Base-by-base conservation (phyloP, 2,113 vertebrate species). In the Salvelinus fontinalis region DNA sequence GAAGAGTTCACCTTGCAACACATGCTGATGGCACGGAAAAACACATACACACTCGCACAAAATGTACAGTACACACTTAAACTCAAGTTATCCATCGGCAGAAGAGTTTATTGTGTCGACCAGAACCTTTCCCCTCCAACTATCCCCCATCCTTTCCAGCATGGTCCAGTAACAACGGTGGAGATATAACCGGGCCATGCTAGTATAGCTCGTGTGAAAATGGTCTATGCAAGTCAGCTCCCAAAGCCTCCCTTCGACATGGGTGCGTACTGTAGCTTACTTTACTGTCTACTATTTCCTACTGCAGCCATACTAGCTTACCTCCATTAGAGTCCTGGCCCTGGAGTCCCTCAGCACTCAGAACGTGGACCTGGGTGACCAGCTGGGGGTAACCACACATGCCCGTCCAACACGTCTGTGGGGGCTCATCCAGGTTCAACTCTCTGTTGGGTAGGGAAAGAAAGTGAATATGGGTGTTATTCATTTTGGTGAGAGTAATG, bases 301-400 rank as follows among this genome's bases (percentile, higher is more conserved):
- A 44, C 39, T 44, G 51, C 5, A 54, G 13, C 3, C 51, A 1
- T 54, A 14, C 51, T 54, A 54, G 12, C 66, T 14, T 92, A 98
- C 96, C 94, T 94, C 94, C 93, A 13, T 95, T 86, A 26, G 94
- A 89, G 48, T 97, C 95, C 83, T 94, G 95, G 48, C 93, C 91
- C 90, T 95, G 95, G 62, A 99, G 95, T 34, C 97, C 97, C 0
- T 94, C 89, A 2, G 96, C 97, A 0, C 90, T 89, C n/a, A 96
- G 80, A 72, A 99, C 95, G 4, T 99, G 95, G 77, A 99, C 95
- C 89, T 99, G 97, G 60, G 97, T 96, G 81, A 99, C 97, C 83
- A 96, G 90, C 87, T 96, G 94, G 0, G 98, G 98, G 85, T 96
- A 97, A 29, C 98, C 98, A 67, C 96, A 98, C 82, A 99, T 92